Conservation (phyloP, 2,113 vertebrate genomes). For the Synodontis membranacea region DNA sequence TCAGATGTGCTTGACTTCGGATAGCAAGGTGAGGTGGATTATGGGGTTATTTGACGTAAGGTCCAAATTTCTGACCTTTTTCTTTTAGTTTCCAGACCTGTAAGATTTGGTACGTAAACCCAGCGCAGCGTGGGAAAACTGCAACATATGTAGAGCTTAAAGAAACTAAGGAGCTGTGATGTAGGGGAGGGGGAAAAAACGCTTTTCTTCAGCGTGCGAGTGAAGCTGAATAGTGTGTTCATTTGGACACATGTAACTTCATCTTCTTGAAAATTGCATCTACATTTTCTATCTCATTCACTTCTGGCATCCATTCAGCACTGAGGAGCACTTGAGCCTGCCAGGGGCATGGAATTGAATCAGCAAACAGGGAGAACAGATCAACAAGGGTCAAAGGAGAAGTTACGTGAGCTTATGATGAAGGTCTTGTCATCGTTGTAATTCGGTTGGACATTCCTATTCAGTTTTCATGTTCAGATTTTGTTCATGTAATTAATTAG, state of each 20-base stretch:
- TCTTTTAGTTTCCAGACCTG: neutral
- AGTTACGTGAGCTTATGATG: neutral
- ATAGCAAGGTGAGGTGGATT: constrained; percentile 28
- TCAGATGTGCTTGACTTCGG: constrained; percentile 1
- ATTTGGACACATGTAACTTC: neutral
- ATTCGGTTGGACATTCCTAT: no score
- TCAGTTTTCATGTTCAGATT: no score
- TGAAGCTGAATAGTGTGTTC: neutral
- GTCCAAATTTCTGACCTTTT: constrained; percentile 4
- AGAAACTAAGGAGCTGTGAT: neutral
- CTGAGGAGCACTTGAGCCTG: neutral
- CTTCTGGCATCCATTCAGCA: neutral
- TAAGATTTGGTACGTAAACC: neutral
- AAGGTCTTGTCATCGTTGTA: no score
- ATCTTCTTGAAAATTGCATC: neutral
- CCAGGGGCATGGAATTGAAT: neutral
- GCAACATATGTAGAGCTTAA: neutral
- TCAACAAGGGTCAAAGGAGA: neutral
- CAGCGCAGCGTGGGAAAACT: neutral
- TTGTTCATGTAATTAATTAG: no score
- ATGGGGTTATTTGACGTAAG: constrained; percentile 8
- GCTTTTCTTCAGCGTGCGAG: no score
- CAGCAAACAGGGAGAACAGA: neutral
- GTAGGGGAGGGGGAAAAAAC: neutral
- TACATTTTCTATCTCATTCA: neutral